Base-by-base conservation (phyloP, 2,113 vertebrate genomes). In the Tragulus kanchil region DNA sequence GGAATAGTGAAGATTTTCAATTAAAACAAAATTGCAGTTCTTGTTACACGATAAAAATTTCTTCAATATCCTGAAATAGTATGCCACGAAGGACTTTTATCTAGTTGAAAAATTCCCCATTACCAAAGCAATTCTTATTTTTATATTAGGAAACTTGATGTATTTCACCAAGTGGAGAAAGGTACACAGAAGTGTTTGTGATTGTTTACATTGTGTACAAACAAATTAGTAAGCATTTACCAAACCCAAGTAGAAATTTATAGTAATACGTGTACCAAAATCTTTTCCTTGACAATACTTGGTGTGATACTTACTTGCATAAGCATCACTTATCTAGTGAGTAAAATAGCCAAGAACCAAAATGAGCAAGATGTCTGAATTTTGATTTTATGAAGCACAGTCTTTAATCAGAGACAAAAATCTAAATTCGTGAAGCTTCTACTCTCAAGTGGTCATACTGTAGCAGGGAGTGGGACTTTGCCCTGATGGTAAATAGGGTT, bases 221-320 rank as follows among this genome's bases (percentile, higher is more conserved):
- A 58, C 19, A 96, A 93, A 59, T 94, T 64, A 78, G 36, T 89
- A 36, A 87, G 16, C 19, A 85, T 94, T 95, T 97, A 62, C 56
- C 12, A 84, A 90, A 85, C 5, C 25, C 56, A 94, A 85, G 61
- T 26, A 73, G 64, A 25, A 96, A 48, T 50, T 67, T 93, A 17
- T 65, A 78, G 59, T 78, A 69, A 65, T 95, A 58, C 67, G 19
- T 69, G 4, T 82, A 11, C 78, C 62, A 83, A 93, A 93, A 75
- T 95, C 77, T 69, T 95, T 95, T 81, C 92, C n/a, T 78, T 97
- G 62, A 62, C 94, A 78, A 87, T 90, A 75, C 4, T 65, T 89
- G 26, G 13, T 79, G 93, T 90, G 62, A 77, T 92, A 89, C 48
- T 83, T 45, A 87, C 42, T 67, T 69, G 10, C 19, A 31, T 95